A percentile compares a stretch with the other conserved stretches of the same genome.
Evolutionary conservation across 2,888 invertebrate genomes (phyloP).

Genomic region (Onchidella celtica): DNA sequence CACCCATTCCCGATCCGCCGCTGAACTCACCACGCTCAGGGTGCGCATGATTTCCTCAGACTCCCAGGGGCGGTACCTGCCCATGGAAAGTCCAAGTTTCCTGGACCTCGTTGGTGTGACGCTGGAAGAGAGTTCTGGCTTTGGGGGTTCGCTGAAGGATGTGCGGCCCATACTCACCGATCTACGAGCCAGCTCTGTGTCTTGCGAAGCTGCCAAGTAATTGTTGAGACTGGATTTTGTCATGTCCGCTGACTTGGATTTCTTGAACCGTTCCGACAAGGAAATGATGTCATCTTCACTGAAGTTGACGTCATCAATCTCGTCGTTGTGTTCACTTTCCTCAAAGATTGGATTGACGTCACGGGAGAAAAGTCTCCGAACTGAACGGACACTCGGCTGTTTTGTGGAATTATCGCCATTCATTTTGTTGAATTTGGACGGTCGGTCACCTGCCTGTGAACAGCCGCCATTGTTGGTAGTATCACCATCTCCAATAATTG

Average conservation of each 20-base stretch:
- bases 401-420: too few species aligned
- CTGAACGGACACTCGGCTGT: neutral
- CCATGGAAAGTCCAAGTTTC: constrained; percentile 5
- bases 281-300: neutral
- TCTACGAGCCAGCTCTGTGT: neutral
- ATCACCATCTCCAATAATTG: neutral
- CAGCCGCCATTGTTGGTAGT: neutral
- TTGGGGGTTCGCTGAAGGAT: neutral
- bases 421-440: neutral
- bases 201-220: neutral
- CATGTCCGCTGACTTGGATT: neutral
- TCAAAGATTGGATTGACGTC: constrained; percentile 45
- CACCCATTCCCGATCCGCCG: neutral
- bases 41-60: neutral
- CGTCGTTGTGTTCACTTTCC: neutral
- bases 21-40: neutral
- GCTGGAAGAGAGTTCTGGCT: neutral
- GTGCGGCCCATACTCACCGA: neutral
- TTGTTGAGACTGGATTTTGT: constrained; percentile 30
- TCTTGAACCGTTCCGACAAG: neutral
- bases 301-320: neutral
- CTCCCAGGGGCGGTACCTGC: constrained; percentile 9
- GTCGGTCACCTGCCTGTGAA: neutral
- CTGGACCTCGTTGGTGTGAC: neutral
- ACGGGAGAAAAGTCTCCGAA: constrained; percentile 34